Base-by-base conservation (phyloP, 2,888 invertebrate genomes). In the Vannuccia rotundouncinata region DNA sequence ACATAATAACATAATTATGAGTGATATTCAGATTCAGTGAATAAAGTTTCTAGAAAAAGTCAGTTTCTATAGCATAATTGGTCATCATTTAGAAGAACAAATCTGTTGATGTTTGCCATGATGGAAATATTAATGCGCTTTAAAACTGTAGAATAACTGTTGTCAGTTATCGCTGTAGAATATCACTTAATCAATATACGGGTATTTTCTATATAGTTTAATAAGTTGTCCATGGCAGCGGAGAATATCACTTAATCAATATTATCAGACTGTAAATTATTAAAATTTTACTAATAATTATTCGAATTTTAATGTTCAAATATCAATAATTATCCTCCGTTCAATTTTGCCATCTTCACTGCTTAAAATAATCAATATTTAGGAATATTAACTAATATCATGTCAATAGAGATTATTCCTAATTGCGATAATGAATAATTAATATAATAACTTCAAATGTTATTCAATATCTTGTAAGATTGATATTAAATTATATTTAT, bases 1-100 rank as follows among this genome's bases (percentile, higher is more conserved):
- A 66, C 66, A 66, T 66, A 66, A 66, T 66, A 66, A 66, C 66
- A 66, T 66, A 66, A 66, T n/a, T 66, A 66, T 66, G 66, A 66
- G 66, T 66, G 66, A 66, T 66, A 66, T 66, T 66, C 66, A 66
- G 66, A 66, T 66, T 66, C 66, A 66, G 66, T 66, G 66, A 66
- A 66, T 66, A 66, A 66, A 66, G 66, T 66, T 66, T 66, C 66
- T 66, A 66, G 66, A 66, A 66, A 66, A 66, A 66, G 66, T 66
- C 66, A 66, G 66, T 66, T 66, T 66, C 66, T 66, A 66, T 66
- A 66, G 66, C 66, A 66, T 66, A 66, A 66, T n/a, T n/a, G 25
- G 66, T 66, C 66, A 66, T n/a, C n/a, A n/a, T n/a, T n/a, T n/a
- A n/a, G n/a, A n/a, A n/a, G n/a, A n/a, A n/a, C n/a, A n/a, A n/a